Base-by-base conservation (phyloP, 2,797 vertebrate genomes). In the Eidolon dupreanum region DNA sequence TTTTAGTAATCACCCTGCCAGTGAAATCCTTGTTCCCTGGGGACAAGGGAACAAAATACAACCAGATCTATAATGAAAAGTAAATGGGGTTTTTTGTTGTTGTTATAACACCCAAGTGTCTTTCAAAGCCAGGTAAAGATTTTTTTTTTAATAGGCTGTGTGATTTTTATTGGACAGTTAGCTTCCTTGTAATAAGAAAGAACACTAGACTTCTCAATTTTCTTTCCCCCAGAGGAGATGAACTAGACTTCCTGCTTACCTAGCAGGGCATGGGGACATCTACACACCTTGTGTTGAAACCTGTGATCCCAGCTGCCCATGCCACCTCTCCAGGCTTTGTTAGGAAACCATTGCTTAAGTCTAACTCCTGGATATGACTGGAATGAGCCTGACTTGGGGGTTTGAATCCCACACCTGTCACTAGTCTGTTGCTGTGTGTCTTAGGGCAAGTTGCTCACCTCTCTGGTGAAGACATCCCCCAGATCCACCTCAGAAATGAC, bases 21-120 rank as follows among this genome's bases (percentile, higher is more conserved):
- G 3, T n/a, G 38, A 65, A 88, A 55, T 33, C 33, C 57, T 65
- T 16, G 33, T 38, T 92, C 66, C 88, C 96, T 33, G 38, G 61
- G 53, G 41, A 94, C 75, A 49, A 74, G 81, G 51, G 89, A 92
- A 85, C 65, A 94, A 77, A 93, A 74, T 24, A 84, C 78, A 73
- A 82, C 31, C 90, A 41, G 77, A 75, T 78, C 90, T 86, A 49
- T 86, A 93, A 95, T 88, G 96, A 82, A 97, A 97, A 98, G 96
- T 85, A 93, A 95, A 95, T 85, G 43, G 84, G 31, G 15, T 78
- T 81, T 90, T 88, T 75, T 82, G 38, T n/a, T 49, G 3, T 88
- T 90, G 73, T 92, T 90, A 93, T 95, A 95, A 95, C 65, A 71
- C 31, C 31, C 81, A 93, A 91, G 33, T 38, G 16, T 59, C 5